Conservation (phyloP, 2,113 vertebrate genomes). For the Aegithalos caudatus region DNA sequence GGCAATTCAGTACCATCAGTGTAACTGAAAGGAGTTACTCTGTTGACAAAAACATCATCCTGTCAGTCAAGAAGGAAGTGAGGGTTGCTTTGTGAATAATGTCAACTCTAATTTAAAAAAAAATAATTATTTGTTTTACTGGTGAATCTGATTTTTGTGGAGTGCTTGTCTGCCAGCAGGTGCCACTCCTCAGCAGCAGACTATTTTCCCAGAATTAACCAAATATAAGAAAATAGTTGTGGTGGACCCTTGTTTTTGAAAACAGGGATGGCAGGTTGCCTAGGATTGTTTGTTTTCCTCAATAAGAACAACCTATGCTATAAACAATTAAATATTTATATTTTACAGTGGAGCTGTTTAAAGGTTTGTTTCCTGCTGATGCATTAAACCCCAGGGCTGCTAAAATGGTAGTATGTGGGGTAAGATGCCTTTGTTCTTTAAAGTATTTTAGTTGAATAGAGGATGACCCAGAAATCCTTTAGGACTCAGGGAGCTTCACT, state of each 20-base stretch:
- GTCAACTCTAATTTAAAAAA: background rate
- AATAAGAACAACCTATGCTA: background rate
- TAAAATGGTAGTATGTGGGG: background rate
- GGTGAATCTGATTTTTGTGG: background rate
- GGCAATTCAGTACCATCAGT: background rate
- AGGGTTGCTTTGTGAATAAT: background rate
- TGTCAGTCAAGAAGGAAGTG: background rate
- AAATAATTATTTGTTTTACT: background rate
- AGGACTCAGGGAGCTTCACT: background rate
- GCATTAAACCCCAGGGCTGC: background rate
- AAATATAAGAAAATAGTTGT: background rate
- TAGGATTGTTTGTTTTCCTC: background rate
- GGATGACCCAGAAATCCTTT: background rate
- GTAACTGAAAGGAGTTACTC: background rate
- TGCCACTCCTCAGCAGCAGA: background rate
- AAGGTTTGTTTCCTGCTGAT: background rate
- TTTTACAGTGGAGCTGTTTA: background rate
- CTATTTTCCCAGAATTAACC: background rate
- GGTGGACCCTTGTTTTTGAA: background rate
- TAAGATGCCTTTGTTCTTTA: background rate
- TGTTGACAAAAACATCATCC: background rate
- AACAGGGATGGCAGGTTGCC: background rate
- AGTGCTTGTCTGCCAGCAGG: background rate
- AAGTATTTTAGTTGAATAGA: background rate
- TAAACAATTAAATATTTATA: slow-evolving; percentile 19